Base-by-base conservation (phyloP, 2,113 vertebrate genomes). In the Pygoscelis antarcticus region DNA sequence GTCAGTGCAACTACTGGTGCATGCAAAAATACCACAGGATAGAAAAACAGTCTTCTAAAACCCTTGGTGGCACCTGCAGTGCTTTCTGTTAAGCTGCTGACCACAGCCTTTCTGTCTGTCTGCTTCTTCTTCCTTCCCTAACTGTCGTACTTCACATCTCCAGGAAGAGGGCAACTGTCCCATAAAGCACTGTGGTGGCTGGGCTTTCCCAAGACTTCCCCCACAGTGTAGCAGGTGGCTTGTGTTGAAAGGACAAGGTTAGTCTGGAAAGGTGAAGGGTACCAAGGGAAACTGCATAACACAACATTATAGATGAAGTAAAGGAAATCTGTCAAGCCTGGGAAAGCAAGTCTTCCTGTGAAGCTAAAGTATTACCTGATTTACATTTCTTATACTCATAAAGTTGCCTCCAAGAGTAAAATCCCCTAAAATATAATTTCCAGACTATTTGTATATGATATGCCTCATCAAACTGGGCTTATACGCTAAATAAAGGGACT, bases 141-240 rank as follows among this genome's bases (percentile, higher is more conserved):
- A 32, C 60, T 40, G 17, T 7, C 16, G 32, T 46, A 9, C 10
- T 76, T 83, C 3, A 3, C 29, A 20, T 16, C 11, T 57, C 34
- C 52, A 76, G 54, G 36, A 92, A 77, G 44, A 10, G 12, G 11
- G 0, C 1, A 49, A 49, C 16, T 34, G 23, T 71, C 36, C 51
- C 49, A 8, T 11, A 27, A 27, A 68, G 14, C 27, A 27, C 8
- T 49, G 20, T 0, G 1, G 36, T 10, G 10, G 6, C 27, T 0
- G 1, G 62, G 7, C 6, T 88, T 36, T 86, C 57, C 42, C 1
- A 4, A 49, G 38, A n/a, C 25, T 71, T 49, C 17, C 25, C 16
- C 19, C 34, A 19, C 8, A 36, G 7, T 3, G 9, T 2, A n/a
- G 44, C 13, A n/a, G 9, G n/a, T 38, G 58, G 23, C 9, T 77